Percentiles rank a stretch among this genome's conserved stretches.
Conservation (phyloP, 2,888 invertebrate genomes). For the Eurytoma californica region DNA sequence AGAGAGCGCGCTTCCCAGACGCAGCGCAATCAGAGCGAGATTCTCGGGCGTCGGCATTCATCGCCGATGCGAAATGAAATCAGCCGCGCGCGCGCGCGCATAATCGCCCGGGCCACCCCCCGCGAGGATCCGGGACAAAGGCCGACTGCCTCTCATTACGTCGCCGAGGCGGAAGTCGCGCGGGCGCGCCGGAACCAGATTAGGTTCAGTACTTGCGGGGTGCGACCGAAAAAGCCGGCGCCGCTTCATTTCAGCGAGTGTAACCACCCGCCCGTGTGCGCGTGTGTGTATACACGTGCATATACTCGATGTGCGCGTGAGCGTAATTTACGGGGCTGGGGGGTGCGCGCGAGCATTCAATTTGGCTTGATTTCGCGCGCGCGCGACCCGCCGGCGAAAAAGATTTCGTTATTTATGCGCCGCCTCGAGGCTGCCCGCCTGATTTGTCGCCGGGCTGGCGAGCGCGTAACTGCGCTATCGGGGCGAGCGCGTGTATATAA, state of each 20-base stretch:
- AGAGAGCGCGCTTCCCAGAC: too few relatives aligned
- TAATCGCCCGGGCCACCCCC: too few relatives aligned
- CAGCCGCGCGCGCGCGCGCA: too few relatives aligned
- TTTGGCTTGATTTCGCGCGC: slow-evolving; percentile 23
- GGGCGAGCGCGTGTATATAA: too few relatives aligned
- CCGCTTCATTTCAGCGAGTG: neutral
- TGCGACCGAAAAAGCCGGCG: neutral
- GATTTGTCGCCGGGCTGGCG: neutral
- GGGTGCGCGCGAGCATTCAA: slow-evolving; percentile 12
- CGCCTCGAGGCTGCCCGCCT: neutral
- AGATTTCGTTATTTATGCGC: slow-evolving; percentile 21
- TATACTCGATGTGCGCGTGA: neutral
- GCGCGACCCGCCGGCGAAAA: neutral
- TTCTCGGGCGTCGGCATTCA: too few relatives aligned
- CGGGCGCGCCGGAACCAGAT: slow-evolving; percentile 4
- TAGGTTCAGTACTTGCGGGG: neutral
- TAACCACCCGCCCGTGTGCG: neutral
- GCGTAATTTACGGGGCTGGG: slow-evolving; percentile 4
- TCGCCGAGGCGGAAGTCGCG: neutral
- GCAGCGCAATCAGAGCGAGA: too few relatives aligned
- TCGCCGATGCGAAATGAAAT: too few relatives aligned
- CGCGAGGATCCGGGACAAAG: too few relatives aligned
- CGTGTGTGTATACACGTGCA: neutral
- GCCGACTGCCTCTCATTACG: too few relatives aligned
- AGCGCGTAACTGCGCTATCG: too few relatives aligned